phyloP scores from a whole-genome alignment of 2,113 vertebrate species.

The Nettapus auritus region DNA sequence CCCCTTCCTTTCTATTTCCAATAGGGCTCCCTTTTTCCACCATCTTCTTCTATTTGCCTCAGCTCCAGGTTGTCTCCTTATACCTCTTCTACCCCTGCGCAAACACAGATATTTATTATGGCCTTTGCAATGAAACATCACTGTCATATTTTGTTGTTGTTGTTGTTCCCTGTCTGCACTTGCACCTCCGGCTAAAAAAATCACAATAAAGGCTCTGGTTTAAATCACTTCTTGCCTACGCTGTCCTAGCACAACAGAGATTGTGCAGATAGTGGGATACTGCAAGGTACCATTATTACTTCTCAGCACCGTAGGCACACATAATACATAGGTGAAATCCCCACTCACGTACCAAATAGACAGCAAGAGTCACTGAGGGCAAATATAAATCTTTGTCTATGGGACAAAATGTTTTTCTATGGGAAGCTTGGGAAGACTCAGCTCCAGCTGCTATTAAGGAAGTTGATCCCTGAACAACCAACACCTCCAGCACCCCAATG shows the following conservation, averaged over 20 bases:
- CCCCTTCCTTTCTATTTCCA: neutral
- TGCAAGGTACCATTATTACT: neutral
- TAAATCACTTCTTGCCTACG: neutral
- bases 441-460: neutral
- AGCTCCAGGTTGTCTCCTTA: neutral
- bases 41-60: neutral
- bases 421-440: neutral
- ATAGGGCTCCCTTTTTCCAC: neutral
- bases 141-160: neutral
- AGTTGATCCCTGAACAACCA: neutral
- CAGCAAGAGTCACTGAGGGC: neutral
- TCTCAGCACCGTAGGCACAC: accelerated
- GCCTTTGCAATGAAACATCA: neutral
- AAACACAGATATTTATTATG: neutral
- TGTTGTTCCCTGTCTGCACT: neutral
- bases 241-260: neutral
- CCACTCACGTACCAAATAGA: neutral
- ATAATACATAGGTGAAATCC: neutral
- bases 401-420: neutral
- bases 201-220: neutral
- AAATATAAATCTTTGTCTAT: neutral
- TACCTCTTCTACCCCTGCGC: neutral
- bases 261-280: accelerated
- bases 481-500: neutral
- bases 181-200: neutral